Conservation (phyloP, 2,888 invertebrate species). For the Drosophila tanythrix region DNA sequence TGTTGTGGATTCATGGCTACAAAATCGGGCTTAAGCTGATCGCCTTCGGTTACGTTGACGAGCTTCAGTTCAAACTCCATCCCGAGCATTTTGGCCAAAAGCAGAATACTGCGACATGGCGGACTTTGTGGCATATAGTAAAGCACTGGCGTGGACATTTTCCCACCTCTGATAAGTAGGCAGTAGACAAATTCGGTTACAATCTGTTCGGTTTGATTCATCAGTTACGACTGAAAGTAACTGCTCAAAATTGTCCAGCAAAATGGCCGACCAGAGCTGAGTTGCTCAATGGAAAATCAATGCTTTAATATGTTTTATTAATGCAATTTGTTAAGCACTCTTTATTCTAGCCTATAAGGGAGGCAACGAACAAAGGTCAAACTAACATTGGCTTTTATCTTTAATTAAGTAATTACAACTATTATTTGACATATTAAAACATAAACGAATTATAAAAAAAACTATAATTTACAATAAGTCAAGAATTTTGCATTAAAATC, state of each 20-base stretch:
- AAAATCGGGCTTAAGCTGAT: conserved; percentile 87
- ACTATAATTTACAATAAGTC: background rate
- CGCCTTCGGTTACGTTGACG: conserved; percentile 86
- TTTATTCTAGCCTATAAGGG: background rate
- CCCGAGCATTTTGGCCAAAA: conserved; percentile 87
- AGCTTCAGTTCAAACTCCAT: conserved; percentile 87
- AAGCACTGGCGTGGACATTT: conserved; percentile 84
- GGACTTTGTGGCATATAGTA: conserved; percentile 87
- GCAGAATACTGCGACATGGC: conserved; percentile 87
- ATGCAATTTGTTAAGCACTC: conserved; percentile 37
- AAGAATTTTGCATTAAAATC: background rate
- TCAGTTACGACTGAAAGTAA: conserved; percentile 49
- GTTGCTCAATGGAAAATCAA: conserved; percentile 58
- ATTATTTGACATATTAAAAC: background rate
- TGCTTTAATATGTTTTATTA: conserved; percentile 64
- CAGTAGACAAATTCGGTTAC: conserved; percentile 85
- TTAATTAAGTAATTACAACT: background rate
- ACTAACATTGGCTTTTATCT: background rate
- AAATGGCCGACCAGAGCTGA: background rate
- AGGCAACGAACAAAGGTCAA: background rate
- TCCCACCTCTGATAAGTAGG: conserved; percentile 84
- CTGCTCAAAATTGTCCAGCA: conserved; percentile 8
- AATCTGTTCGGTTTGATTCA: conserved; percentile 81
- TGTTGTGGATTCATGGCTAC: conserved; percentile 86
- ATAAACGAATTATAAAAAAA: background rate